Evolutionary conservation across 1,140 invertebrate species (phyloP).

Genomic region (Steinernema khuongi): DNA sequence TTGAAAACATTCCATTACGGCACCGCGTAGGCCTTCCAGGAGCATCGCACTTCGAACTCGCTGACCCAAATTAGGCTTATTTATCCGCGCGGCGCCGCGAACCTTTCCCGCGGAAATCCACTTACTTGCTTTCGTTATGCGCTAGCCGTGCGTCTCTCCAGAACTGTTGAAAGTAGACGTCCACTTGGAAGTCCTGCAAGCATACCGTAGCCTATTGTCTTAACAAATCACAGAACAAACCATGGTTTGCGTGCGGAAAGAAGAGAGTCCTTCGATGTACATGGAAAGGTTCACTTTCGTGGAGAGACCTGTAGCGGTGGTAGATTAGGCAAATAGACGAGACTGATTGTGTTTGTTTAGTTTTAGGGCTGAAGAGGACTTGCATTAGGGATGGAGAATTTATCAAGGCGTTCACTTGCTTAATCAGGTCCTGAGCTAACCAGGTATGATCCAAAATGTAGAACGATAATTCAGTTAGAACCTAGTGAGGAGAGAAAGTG

Average conservation of each 20-base stretch:
- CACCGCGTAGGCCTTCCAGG: neutral
- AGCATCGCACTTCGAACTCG: neutral
- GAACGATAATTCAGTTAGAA: conserved; percentile 14
- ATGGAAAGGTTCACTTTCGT: conserved; percentile 54
- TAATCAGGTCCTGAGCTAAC: neutral
- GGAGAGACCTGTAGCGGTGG: conserved; percentile 36
- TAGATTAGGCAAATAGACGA: conserved; percentile 7
- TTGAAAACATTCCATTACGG: neutral
- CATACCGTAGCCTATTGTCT: neutral
- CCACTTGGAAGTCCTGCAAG: conserved; percentile 66
- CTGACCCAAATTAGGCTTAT: neutral
- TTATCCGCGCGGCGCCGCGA: neutral
- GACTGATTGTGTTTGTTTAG: neutral
- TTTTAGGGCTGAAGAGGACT: neutral
- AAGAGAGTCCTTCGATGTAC: conserved; percentile 56
- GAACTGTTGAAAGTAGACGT: conserved; percentile 65
- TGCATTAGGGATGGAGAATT: neutral
- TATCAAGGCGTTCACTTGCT: neutral
- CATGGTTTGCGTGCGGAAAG: conserved; percentile 55
- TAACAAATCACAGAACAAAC: conserved; percentile 5
- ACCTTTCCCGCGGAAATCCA: neutral
- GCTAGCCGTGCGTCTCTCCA: conserved; percentile 65
- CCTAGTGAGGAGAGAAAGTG: conserved; percentile 12
- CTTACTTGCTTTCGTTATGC: conserved; percentile 55
- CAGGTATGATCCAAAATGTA: too few relatives aligned